Evolutionary conservation across 2,888 invertebrate genomes (phyloP).

Genomic region (Drosophila peninsularis): DNA sequence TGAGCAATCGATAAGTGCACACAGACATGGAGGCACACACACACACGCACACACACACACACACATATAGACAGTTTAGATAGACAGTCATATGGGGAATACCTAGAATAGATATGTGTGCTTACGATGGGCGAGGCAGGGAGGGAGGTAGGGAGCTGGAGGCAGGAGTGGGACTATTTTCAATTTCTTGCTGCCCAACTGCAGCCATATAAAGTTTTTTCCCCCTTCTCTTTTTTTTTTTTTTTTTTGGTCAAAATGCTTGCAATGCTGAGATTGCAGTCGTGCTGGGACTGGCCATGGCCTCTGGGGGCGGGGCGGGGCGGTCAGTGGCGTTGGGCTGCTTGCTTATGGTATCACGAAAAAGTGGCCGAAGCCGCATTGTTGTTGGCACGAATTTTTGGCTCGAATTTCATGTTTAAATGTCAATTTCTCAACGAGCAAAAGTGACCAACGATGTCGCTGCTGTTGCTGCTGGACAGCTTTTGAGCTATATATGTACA

Average conservation of each 20-base stretch:
- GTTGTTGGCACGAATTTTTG: constrained; percentile 57
- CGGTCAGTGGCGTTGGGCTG: too few relatives aligned
- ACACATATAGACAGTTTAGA: constrained; percentile 63
- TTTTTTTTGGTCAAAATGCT: constrained; percentile 55
- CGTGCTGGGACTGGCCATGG: constrained; percentile 48
- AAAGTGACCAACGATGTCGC: constrained; percentile 66
- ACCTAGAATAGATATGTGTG: constrained; percentile 34
- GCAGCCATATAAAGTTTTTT: constrained; percentile 67
- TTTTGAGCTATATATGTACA: constrained; percentile 4
- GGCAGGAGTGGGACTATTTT: constrained; percentile 49
- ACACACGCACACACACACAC: constrained; percentile 3
- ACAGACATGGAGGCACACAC: constrained; percentile 44
- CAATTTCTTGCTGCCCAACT: constrained; percentile 69
- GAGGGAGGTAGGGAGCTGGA: too few relatives aligned
- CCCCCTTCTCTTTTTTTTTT: too few relatives aligned
- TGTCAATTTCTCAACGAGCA: constrained; percentile 77
- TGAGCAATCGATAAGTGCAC: constrained; percentile 76
- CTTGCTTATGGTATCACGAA: constrained; percentile 31
- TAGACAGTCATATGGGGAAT: constrained; percentile 70
- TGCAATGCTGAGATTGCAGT: constrained; percentile 75
- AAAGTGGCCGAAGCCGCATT: constrained; percentile 64
- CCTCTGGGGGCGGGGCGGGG: not conserved
- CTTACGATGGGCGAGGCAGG: not conserved
- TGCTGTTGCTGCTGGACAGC: constrained; percentile 19
- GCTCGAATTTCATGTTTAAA: constrained; percentile 76